Conservation (phyloP, 2,113 vertebrate species). For the Sylvilagus bachmani region DNA sequence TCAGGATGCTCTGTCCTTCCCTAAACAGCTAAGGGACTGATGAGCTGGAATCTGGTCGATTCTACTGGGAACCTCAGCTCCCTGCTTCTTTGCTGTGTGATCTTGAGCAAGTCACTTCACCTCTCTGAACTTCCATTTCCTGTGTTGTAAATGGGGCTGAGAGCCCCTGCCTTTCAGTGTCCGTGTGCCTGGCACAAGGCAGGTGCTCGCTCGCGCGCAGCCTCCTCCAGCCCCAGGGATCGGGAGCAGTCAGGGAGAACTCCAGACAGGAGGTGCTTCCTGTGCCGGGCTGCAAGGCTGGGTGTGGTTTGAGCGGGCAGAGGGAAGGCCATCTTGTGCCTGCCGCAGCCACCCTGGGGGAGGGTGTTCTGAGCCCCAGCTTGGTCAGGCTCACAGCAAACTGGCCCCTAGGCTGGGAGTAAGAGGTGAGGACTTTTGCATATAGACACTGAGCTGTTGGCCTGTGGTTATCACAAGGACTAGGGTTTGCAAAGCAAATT, state of each 20-base stretch:
- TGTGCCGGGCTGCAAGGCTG: neutral
- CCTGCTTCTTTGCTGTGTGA: conserved; percentile 56
- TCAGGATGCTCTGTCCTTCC: neutral
- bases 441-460: neutral
- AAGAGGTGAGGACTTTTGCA: neutral
- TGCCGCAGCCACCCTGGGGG: neutral
- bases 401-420: neutral
- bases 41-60: neutral
- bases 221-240: neutral
- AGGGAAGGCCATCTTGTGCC: neutral
- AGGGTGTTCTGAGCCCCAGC: neutral
- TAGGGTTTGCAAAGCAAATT: conserved; percentile 52
- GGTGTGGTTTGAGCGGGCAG: neutral
- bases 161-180: neutral
- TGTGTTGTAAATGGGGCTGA: neutral
- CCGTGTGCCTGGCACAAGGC: neutral
- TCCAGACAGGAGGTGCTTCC: neutral
- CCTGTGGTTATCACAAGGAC: neutral
- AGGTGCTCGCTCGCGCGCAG: neutral
- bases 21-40: neutral
- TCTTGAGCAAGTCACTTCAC: conserved; percentile 48
- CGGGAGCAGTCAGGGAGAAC: neutral
- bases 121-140: conserved; percentile 52
- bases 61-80: conserved; percentile 6
- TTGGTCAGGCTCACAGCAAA: neutral